Evolutionary conservation across 1,140 invertebrate species (phyloP).

Genomic region (Neodiprion virginianus): DNA sequence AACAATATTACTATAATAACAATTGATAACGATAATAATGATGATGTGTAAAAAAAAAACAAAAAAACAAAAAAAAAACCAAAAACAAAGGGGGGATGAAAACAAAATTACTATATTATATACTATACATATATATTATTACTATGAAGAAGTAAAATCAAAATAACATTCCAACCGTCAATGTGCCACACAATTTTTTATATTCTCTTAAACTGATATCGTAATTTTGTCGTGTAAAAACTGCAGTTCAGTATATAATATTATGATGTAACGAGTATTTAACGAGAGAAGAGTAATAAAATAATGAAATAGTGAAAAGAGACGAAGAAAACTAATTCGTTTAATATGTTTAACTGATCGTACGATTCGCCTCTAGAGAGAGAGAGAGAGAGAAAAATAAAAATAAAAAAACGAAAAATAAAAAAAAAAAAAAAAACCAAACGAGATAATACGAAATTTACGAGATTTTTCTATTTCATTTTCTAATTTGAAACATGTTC

Average conservation of each 20-base stretch:
- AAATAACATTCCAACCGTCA: conserved; percentile 63
- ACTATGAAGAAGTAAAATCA: conserved; percentile 48
- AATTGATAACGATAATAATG: conserved; percentile 43
- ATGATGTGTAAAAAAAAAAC: conserved; percentile 7
- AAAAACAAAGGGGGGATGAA: conserved; percentile 32
- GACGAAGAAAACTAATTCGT: too few relatives aligned
- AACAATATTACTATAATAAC: conserved; percentile 47
- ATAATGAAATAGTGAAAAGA: too few relatives aligned
- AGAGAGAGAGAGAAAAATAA: not conserved
- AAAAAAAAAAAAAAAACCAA: not conserved
- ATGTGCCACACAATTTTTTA: conserved; percentile 64
- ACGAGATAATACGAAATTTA: not conserved
- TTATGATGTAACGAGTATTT: too few relatives aligned
- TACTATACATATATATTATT: conserved; percentile 17
- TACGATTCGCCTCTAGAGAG: not conserved
- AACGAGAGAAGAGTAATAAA: too few relatives aligned
- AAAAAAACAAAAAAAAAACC: conserved; percentile 30
- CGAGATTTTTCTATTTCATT: too few relatives aligned
- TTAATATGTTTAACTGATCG: too few relatives aligned
- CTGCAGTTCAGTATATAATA: too few relatives aligned
- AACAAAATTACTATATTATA: not conserved
- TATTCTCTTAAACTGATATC: conserved; percentile 52
- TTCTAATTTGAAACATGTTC: too few relatives aligned
- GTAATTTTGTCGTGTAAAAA: not conserved
- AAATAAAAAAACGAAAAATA: not conserved